Evolutionary conservation across 2,888 invertebrate genomes (phyloP), one percentile per base, ranked within the genome.

Genomic region (Patella ulyssiponensis): DNA sequence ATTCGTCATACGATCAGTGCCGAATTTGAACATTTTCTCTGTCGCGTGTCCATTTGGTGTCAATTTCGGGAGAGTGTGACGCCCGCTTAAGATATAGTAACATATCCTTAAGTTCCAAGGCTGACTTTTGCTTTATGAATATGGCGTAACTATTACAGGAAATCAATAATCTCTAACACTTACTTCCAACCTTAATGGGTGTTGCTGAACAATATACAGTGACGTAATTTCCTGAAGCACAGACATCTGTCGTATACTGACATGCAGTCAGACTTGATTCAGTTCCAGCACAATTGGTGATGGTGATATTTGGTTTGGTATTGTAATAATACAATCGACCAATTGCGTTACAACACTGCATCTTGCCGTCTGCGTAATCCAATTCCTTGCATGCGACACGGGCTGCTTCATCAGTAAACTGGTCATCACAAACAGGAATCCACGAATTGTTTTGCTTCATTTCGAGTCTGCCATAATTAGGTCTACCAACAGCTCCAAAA

Each of bases 401-500:
- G 15, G 87, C 87, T 2, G 86, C 83, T 0, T 70, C 70, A 23
- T 82, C 78, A 11, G 79, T 79, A 70, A 88, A 88, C 5, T 81
- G 77, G 12, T 83, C 72, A 76, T 86, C 86, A 79, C 88, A 88
- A 0, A 86, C 86, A n/a, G 85, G 81, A 9, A 77, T 77, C 87
- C 88, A 88, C 3, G 81, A 81, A 51, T 82, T 77, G 74, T 86
- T 83, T 70, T 81, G 64, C 76, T 84, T 85, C 79, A 88, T 77
- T 53, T 86, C 86, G 20, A 88, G 77, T n/a, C 85, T 81, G 23
- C 88, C 88, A 74, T 86, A 87, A 72, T 83, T 82, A 33, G 82
- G 77, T 69, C 81, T 83, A 33, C 80, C 80, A 15, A 71, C 77
- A 12, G 84, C 82, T 33, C 81, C 82, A 11, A 82, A 80, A 5